phyloP scores from a whole-genome alignment of 2,797 vertebrate species.

The Kryptopterus vitreolus region DNA sequence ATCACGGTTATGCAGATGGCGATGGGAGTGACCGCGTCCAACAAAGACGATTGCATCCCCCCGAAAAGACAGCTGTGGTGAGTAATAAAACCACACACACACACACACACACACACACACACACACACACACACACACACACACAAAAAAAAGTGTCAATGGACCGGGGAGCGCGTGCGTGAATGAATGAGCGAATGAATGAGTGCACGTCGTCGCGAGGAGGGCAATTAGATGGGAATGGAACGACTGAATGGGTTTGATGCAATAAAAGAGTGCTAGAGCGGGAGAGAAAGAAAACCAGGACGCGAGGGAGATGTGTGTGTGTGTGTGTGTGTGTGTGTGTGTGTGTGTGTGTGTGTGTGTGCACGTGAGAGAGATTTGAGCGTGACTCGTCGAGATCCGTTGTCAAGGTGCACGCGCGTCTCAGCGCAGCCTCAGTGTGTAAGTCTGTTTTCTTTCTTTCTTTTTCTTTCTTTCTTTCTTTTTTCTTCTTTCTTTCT shows the following conservation, averaged over 20 bases:
- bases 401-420: conserved; percentile 19
- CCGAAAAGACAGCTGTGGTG: conserved; percentile 94
- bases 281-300: not conserved
- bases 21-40: conserved; percentile 97
- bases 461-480: too few species aligned
- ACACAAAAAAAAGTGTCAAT: not conserved
- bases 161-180: not conserved
- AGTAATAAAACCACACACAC: too few species aligned
- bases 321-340: too few species aligned
- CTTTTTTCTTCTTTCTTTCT: not conserved
- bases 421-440: not conserved
- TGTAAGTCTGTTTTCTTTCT: too few species aligned
- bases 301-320: not conserved
- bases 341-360: not conserved
- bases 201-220: not conserved
- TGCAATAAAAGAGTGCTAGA: not conserved
- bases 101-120: too few species aligned
- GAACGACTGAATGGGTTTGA: conserved; percentile 3
- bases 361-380: too few species aligned
- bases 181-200: not conserved
- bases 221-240: not conserved
- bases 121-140: too few species aligned
- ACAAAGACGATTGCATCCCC: conserved; percentile 93
- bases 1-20: conserved; percentile 99
- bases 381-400: not conserved